Conservation (phyloP, 35 echinoderm and acorn worm species). For the Stichopus chloronotus region DNA sequence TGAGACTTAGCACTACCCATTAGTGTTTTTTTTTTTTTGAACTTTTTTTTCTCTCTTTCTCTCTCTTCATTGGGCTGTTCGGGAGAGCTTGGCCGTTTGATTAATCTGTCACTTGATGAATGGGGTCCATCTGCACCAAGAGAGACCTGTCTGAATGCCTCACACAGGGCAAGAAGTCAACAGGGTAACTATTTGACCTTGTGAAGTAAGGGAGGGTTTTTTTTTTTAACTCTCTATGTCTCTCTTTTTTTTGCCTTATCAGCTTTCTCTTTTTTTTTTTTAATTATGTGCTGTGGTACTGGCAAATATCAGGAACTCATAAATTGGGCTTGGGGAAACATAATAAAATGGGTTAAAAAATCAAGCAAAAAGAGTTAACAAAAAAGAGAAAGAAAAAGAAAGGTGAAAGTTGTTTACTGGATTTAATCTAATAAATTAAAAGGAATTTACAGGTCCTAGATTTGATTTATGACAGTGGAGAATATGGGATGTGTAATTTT, state of each 20-base stretch:
- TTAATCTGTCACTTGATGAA: slow-evolving; percentile 68
- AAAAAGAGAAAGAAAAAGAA: slow-evolving; percentile 30
- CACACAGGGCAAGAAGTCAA: slow-evolving; percentile 53
- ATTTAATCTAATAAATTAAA: slow-evolving; percentile 68
- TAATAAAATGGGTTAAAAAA: slow-evolving; percentile 51
- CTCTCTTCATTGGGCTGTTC: neutral
- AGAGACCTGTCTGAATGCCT: slow-evolving; percentile 44
- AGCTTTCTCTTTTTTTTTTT: neutral
- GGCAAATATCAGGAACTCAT: slow-evolving; percentile 41
- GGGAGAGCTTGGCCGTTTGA: slow-evolving; percentile 11
- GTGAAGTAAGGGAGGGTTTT: slow-evolving; percentile 3
- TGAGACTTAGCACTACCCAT: neutral
- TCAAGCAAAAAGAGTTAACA: neutral
- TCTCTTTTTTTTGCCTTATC: neutral
- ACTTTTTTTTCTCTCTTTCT: neutral
- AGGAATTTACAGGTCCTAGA: slow-evolving; percentile 58
- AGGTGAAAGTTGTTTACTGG: slow-evolving; percentile 63
- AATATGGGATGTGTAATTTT: slow-evolving; percentile 61
- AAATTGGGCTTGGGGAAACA: slow-evolving; percentile 51
- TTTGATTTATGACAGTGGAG: slow-evolving; percentile 54
- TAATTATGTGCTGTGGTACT: slow-evolving; percentile 49
- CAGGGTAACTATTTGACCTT: slow-evolving; percentile 60
- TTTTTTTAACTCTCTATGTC: neutral
- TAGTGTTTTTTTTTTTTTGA: neutral
- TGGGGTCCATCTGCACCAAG: slow-evolving; percentile 39